Evolutionary conservation across 2,797 vertebrate genomes (phyloP).

Genomic region (Platalea minor): DNA sequence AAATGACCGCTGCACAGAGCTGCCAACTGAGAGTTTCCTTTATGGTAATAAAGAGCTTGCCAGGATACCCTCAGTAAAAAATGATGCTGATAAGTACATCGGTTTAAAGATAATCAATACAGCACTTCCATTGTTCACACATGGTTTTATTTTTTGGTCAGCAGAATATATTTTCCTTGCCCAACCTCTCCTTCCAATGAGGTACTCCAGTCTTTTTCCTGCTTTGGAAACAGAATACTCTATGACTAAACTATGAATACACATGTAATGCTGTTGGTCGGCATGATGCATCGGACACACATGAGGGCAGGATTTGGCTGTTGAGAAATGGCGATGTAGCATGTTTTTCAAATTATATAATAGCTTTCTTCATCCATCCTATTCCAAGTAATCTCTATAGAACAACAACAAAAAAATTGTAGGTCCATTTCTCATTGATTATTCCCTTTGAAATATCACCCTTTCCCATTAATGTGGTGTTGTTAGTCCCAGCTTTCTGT

Average conservation of each 20-base stretch:
- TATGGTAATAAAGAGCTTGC: conserved; percentile 16
- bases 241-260: not conserved
- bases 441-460: conserved; percentile 19
- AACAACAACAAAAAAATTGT: not conserved
- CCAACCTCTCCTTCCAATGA: not conserved
- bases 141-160: conserved; percentile 1
- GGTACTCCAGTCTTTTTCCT: not conserved
- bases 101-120: conserved; percentile 30
- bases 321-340: not conserved
- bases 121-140: conserved; percentile 13
- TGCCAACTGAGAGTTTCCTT: not conserved
- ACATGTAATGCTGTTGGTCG: rapidly evolving
- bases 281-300: not conserved
- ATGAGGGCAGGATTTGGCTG: not conserved
- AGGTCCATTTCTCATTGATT: not conserved
- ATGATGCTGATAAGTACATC: not conserved
- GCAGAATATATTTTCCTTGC: not conserved
- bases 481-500: not conserved
- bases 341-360: not conserved
- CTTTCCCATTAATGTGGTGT: not conserved
- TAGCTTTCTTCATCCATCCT: not conserved
- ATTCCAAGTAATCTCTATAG: not conserved
- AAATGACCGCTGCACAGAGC: not conserved
- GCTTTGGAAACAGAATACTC: not conserved
- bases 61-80: conserved; percentile 20